Base-by-base conservation (phyloP, 2,113 vertebrate genomes). In the Ctenomys sociabilis region DNA sequence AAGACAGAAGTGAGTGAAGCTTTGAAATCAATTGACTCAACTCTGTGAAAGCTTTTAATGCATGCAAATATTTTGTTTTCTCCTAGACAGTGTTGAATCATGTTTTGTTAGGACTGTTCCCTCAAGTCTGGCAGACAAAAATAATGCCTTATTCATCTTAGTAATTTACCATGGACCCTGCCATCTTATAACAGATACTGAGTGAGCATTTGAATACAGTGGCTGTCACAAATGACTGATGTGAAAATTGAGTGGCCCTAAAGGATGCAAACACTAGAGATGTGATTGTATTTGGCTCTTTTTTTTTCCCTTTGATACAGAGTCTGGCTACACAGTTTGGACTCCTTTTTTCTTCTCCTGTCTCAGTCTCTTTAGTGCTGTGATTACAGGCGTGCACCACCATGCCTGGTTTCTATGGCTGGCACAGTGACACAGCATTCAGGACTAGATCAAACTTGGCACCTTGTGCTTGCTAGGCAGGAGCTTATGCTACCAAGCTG, bases 21-120 rank as follows among this genome's bases (percentile, higher is more conserved):
- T 95, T 89, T 90, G 77, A 80, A 94, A n/a, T n/a, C n/a, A 85
- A 95, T 22, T 68, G 32, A 87, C 13, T 85, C 45, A 77, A 59
- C 4, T 90, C 89, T 11, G 45, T 73, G 49, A 54, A 97, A n/a
- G 54, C 30, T 81, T 78, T 64, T 68, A 59, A 82, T 80, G 14
- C 75, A 5, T 70, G 37, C 5, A 45, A n/a, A 40, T 45, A 19
- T 80, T 59, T 81, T 28, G 52, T 43, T 82, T n/a, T 2, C 32
- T 66, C 40, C 17, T 61, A 8, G 61, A 54, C 7, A 93, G 26
- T 64, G 63, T 24, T 89, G 68, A 95, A 6, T 68, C 24, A 1
- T 81, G 13, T 66, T 32, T 64, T 70, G 63, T 49, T 80, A 66
- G 49, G 35, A 70, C 61, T 83, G 13, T 80, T 14, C 8, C 19